Conservation (phyloP, 2,888 invertebrate genomes). For the Craniophora ligustri region DNA sequence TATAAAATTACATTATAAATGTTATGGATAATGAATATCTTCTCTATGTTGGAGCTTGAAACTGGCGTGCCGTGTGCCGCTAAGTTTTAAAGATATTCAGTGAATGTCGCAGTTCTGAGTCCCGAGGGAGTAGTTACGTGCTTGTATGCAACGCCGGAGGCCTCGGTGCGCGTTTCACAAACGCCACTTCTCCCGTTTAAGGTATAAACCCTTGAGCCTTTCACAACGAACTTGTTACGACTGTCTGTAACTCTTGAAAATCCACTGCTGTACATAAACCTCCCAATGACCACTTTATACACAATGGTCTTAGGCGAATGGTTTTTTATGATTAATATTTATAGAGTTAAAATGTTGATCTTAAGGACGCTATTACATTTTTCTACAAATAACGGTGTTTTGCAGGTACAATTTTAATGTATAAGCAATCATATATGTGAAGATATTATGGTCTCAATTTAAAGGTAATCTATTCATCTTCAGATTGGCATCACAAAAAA, state of each 20-base stretch:
- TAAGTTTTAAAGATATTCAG: constrained; percentile 70
- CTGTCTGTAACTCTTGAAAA: background rate
- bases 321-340: no score
- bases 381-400: no score
- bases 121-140: constrained; percentile 75
- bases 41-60: constrained; percentile 38
- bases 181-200: constrained; percentile 39
- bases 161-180: constrained; percentile 41
- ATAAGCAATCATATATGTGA: no score
- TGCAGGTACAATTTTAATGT: no score
- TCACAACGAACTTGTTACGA: constrained; percentile 27
- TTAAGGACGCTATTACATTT: no score
- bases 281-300: background rate
- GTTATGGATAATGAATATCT: constrained; percentile 5
- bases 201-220: constrained; percentile 42
- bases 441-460: no score
- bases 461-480: no score
- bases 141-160: constrained; percentile 63
- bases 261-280: background rate
- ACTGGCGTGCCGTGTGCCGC: constrained; percentile 52
- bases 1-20: no score
- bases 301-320: no score
- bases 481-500: no score
- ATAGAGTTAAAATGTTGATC: no score
- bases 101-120: constrained; percentile 64